Percentiles rank a stretch among this genome's conserved stretches.
These are phyloP conservation scores for Saccostrea echinata DNA, from an alignment of 1,140 invertebrate species.

Conservation along the genomic window DNA sequence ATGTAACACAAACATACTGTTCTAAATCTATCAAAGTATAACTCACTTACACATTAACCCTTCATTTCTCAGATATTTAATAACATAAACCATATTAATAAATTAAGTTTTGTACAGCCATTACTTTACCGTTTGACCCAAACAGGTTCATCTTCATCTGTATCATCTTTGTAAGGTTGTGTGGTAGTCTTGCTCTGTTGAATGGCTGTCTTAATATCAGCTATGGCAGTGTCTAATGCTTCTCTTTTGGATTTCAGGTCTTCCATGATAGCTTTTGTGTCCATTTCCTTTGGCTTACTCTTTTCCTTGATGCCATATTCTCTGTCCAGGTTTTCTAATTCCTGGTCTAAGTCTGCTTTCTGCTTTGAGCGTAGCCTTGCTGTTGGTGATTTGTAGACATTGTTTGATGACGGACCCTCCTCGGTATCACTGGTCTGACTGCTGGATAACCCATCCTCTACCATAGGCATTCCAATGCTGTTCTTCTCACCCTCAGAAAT, in stretches of 20 bases:
- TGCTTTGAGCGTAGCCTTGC: conserved; percentile 73
- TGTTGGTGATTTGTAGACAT: conserved; percentile 71
- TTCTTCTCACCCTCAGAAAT: conserved; percentile 80
- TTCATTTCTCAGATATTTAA: not conserved
- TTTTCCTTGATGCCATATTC: conserved; percentile 53
- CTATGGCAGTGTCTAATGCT: conserved; percentile 88
- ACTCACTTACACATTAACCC: not conserved
- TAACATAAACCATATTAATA: too few species aligned
- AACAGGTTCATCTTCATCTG: conserved; percentile 74
- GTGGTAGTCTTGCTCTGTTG: conserved; percentile 85
- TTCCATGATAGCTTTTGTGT: conserved; percentile 76
- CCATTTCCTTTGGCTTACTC: conserved; percentile 70
- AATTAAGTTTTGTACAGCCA: not conserved
- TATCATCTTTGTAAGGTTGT: conserved; percentile 65
- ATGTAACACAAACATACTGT: not conserved
- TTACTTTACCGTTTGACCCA: conserved; percentile 79
- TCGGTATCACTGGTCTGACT: conserved; percentile 95
- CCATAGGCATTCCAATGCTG: conserved; percentile 90
- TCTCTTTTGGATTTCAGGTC: conserved; percentile 76
- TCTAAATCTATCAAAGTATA: not conserved
- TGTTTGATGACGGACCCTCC: conserved; percentile 81
- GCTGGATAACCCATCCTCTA: conserved; percentile 93
- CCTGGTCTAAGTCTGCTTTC: conserved; percentile 70
- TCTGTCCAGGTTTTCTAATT: conserved; percentile 56
- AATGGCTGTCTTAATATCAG: conserved; percentile 89